A percentile compares a stretch with the other conserved stretches of the same genome.
Evolutionary conservation across 2,888 invertebrate genomes (phyloP).

Genomic region (Rhabditoides inermis): DNA sequence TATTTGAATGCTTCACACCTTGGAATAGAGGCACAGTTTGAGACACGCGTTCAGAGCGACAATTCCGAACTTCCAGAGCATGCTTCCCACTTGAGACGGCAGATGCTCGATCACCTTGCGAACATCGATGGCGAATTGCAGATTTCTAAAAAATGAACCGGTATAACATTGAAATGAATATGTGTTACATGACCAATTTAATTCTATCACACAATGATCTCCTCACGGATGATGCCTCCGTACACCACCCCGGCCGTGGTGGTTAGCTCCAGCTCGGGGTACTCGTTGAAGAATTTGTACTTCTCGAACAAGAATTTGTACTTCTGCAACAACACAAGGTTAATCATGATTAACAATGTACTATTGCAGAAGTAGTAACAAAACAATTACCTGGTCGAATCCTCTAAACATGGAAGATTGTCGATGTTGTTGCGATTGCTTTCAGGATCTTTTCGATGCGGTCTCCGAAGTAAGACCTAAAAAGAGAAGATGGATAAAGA

Average conservation of each 20-base stretch:
- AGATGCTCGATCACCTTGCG: slow-evolving; percentile 59
- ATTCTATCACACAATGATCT: slow-evolving; percentile 55
- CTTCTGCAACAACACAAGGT: too few species aligned
- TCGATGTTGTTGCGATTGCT: too few species aligned
- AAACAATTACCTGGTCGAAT: too few species aligned
- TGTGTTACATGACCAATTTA: too few species aligned
- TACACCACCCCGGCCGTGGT: slow-evolving; percentile 95
- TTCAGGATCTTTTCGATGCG: too few species aligned
- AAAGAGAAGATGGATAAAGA: too few species aligned
- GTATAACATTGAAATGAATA: neutral
- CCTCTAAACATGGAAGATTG: too few species aligned
- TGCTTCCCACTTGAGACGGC: slow-evolving; percentile 75
- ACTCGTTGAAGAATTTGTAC: slow-evolving; percentile 94
- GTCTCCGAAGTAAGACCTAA: too few species aligned
- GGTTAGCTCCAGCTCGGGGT: slow-evolving; percentile 92
- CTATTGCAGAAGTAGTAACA: too few species aligned
- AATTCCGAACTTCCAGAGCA: slow-evolving; percentile 94
- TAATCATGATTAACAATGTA: too few species aligned
- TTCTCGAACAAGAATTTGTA: slow-evolving; percentile 99
- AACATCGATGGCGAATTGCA: slow-evolving; percentile 48
- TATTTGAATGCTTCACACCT: too few species aligned
- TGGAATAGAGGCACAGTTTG: slow-evolving; percentile 80
- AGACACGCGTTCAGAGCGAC: slow-evolving; percentile 78
- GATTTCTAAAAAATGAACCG: slow-evolving; percentile 15
- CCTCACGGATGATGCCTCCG: slow-evolving; percentile 65